Conservation (phyloP, 2,797 vertebrate species). For the Periophthalmus magnuspinnatus region DNA sequence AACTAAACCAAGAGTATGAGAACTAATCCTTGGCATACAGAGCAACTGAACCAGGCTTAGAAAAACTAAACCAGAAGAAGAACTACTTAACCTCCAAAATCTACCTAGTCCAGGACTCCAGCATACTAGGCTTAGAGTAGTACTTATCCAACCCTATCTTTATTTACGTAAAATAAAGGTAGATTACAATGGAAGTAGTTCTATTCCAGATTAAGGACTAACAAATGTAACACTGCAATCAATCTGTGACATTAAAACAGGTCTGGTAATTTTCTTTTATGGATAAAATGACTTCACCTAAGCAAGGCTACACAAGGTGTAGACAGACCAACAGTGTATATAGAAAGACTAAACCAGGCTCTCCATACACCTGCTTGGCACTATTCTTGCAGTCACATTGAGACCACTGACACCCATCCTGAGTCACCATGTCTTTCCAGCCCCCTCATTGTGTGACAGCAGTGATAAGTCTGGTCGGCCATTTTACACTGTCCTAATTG, state of each 20-base stretch:
- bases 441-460: conserved; percentile 27
- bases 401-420: neutral
- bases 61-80: neutral
- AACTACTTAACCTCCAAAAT: neutral
- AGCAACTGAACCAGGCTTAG: neutral
- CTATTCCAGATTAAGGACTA: neutral
- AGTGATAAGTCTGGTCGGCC: conserved; percentile 47
- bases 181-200: neutral
- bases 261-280: neutral
- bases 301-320: too few species aligned
- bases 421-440: conserved; percentile 8
- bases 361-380: conserved; percentile 1
- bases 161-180: neutral
- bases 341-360: neutral
- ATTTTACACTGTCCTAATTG: conserved; percentile 40
- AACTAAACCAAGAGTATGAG: neutral
- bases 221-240: neutral
- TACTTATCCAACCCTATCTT: too few species aligned
- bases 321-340: neutral
- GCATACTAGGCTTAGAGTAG: too few species aligned
- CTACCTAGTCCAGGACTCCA: neutral
- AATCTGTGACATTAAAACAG: neutral
- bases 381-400: conserved; percentile 33
- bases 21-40: too few species aligned
- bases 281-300: neutral